Conservation (phyloP, 2,888 invertebrate species). For the Vesta saturnalis region DNA sequence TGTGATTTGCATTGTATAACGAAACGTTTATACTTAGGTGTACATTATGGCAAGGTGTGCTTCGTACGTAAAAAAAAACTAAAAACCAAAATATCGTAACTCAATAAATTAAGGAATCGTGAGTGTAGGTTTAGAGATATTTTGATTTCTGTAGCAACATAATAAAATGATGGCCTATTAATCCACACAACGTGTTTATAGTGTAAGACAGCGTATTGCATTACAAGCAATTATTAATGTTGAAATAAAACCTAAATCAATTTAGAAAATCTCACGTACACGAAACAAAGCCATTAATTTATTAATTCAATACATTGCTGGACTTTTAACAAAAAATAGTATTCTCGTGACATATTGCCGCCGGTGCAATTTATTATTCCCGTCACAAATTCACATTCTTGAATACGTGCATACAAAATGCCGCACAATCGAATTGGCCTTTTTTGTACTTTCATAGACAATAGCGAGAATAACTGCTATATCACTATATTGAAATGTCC, state of each 20-base stretch:
- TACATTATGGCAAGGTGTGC: too few relatives aligned
- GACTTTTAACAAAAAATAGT: constrained; percentile 38
- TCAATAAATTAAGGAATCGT: too few relatives aligned
- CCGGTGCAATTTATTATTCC: constrained; percentile 49
- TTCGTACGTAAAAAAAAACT: too few relatives aligned
- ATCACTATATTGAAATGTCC: constrained; percentile 59
- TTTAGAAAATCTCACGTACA: constrained; percentile 12
- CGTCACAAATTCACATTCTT: constrained; percentile 50
- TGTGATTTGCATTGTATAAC: too few relatives aligned
- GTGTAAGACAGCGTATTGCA: too few relatives aligned
- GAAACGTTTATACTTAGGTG: too few relatives aligned
- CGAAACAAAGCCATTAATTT: constrained; percentile 31
- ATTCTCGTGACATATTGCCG: constrained; percentile 44
- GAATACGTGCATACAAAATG: constrained; percentile 46
- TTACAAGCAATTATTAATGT: background rate
- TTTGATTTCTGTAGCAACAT: too few relatives aligned
- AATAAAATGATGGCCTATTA: too few relatives aligned
- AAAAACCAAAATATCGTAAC: too few relatives aligned
- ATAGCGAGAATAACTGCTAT: constrained; percentile 49
- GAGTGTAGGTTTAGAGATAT: too few relatives aligned
- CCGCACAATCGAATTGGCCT: constrained; percentile 49
- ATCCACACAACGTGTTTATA: too few relatives aligned
- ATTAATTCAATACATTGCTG: constrained; percentile 42
- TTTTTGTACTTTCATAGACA: constrained; percentile 47
- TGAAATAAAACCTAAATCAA: background rate